Evolutionary conservation across 2,797 vertebrate genomes (phyloP).

Genomic region (Emys orbicularis): DNA sequence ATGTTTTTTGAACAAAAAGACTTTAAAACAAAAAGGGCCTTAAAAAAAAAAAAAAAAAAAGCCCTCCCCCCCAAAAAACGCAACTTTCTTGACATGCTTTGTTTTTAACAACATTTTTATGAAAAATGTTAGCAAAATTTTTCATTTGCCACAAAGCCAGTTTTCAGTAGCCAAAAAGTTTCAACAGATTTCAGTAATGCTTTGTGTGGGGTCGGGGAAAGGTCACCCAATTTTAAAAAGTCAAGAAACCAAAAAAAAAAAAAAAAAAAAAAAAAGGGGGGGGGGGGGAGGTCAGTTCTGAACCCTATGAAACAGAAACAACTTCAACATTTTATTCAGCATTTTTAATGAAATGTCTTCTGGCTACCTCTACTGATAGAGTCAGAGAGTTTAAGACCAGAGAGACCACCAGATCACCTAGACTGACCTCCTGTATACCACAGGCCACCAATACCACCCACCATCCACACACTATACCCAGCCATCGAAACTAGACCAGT

Average conservation of each 20-base stretch:
- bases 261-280: not conserved
- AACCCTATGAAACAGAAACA: not conserved
- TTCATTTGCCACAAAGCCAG: not conserved
- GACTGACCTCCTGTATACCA: not conserved
- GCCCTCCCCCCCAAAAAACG: not conserved
- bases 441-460: not conserved
- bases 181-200: not conserved
- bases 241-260: not conserved
- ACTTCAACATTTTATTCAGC: not conserved
- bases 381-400: not conserved
- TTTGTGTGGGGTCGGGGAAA: not conserved
- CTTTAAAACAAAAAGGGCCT: not conserved
- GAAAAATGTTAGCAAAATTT: not conserved
- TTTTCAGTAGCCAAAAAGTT: not conserved
- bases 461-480: not conserved
- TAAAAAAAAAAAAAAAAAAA: not conserved
- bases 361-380: not conserved
- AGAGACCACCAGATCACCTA: not conserved
- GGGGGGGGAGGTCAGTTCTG: not conserved
- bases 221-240: not conserved
- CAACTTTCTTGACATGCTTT: not conserved
- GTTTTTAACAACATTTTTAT: not conserved
- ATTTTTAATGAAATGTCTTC: not conserved
- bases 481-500: not conserved
- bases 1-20: not conserved